Conservation (phyloP, 2,888 invertebrate genomes). For the Oxyscelio sp. region DNA sequence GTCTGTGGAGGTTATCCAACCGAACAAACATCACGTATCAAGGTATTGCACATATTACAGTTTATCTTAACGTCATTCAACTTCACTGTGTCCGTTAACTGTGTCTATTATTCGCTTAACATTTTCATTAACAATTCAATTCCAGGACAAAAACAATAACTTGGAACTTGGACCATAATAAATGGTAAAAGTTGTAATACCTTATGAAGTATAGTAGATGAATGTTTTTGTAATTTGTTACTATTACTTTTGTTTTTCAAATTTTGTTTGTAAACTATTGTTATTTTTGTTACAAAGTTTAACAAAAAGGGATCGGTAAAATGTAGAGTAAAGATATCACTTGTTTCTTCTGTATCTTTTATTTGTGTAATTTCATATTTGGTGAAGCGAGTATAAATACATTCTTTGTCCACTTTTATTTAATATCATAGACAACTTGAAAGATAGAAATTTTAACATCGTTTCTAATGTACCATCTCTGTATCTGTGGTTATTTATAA, state of each 20-base stretch:
- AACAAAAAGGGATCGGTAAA: background rate
- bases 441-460: background rate
- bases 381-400: background rate
- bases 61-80: conserved; percentile 37
- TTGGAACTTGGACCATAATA: conserved; percentile 93
- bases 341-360: background rate
- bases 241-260: conserved; percentile 17
- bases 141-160: conserved; percentile 96
- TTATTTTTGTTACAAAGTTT: background rate
- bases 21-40: conserved; percentile 90
- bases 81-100: conserved; percentile 60
- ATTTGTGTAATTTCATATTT: background rate
- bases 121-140: conserved; percentile 85
- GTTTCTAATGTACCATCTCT: background rate
- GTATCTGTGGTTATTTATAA: background rate
- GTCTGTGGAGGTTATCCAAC: conserved; percentile 82
- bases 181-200: conserved; percentile 91
- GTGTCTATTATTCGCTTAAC: conserved; percentile 66
- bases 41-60: conserved; percentile 86
- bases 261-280: conserved; percentile 1
- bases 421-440: too few relatives aligned
- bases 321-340: background rate
- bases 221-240: conserved; percentile 32
- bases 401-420: too few relatives aligned
- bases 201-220: conserved; percentile 40